Base-by-base conservation (phyloP, 2,888 invertebrate species). In the Apotomis capreana region DNA sequence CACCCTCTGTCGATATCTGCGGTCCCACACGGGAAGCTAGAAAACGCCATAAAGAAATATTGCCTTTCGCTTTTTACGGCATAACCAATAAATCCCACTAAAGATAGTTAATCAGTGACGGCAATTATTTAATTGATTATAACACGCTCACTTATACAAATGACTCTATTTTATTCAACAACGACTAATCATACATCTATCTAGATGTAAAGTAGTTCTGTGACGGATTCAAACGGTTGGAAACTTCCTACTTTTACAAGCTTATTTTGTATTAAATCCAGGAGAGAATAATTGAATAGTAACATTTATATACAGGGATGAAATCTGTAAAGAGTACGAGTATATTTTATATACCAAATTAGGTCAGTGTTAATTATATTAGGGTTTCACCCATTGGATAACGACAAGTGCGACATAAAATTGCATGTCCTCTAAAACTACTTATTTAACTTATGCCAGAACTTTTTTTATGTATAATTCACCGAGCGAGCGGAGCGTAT, bases 21-120 rank as follows among this genome's bases (percentile, higher is more conserved):
- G 51, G 2, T 40, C 58, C 12, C 54, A 59, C 46, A 54, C 70
- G 64, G 65, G 54, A 60, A 70, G 70, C 70, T 60, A 65, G 60
- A 60, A 65, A 65, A 65, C 46, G 44, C 59, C 70, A 49, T 70
- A 65, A 70, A 70, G 64, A 70, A 54, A 46, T 52, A 70, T 70
- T 70, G 65, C 59, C 70, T 70, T 70, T 70, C 70, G 70, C 70
- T 70, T 70, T 70, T 70, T 70, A 70, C 54, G 54, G 70, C 64
- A 65, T 51, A 26, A 36, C 54, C 37, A 65, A 70, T 65, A 70
- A 70, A 70, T 65, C 65, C 65, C 54, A 64, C 59, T 68, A 69
- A 55, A 61, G 54, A 65, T 37, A 26, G 58, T 15, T 70, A 46
- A 70, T 70, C 65, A 65, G 65, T 49, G 5, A 59, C 65, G 54